phyloP scores from a whole-genome alignment of 2,113 vertebrate species.

The Neotoma lepida region DNA sequence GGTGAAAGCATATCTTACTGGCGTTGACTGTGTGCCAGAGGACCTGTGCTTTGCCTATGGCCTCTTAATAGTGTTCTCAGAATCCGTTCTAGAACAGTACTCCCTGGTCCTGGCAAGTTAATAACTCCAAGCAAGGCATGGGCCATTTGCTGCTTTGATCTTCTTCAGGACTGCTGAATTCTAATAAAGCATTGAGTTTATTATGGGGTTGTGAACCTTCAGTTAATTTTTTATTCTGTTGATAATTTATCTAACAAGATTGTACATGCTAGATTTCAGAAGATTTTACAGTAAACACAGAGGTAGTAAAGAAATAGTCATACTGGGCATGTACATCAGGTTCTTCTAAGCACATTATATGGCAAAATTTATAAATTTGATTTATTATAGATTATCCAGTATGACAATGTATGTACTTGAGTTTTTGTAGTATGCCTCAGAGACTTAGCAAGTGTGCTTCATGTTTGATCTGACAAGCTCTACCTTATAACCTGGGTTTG shows the following conservation, averaged over 20 bases:
- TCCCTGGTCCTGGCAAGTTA: not conserved
- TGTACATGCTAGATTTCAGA: not conserved
- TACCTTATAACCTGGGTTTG: not conserved
- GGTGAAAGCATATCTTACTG: not conserved
- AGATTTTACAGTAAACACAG: not conserved
- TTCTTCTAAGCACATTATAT: not conserved
- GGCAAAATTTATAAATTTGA: not conserved
- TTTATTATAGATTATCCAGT: not conserved
- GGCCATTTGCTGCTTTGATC: not conserved
- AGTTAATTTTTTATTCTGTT: not conserved
- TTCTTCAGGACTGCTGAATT: not conserved
- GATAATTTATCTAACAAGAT: not conserved
- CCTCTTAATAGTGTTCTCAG: not conserved
- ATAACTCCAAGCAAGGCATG: not conserved
- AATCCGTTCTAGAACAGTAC: slow-evolving; percentile 13
- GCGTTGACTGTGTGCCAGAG: not conserved
- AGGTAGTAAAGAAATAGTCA: not conserved
- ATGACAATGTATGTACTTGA: not conserved
- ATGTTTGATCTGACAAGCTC: not conserved
- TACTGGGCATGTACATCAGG: not conserved
- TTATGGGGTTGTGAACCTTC: not conserved
- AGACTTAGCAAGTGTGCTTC: not conserved
- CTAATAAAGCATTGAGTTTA: not conserved
- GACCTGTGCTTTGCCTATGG: not conserved
- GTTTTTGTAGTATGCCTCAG: not conserved